Percentiles rank a stretch among this genome's conserved stretches.
These are phyloP conservation scores for Drosophila obscura DNA, from an alignment of 1,140 invertebrate species.

Conservation along the genomic window DNA sequence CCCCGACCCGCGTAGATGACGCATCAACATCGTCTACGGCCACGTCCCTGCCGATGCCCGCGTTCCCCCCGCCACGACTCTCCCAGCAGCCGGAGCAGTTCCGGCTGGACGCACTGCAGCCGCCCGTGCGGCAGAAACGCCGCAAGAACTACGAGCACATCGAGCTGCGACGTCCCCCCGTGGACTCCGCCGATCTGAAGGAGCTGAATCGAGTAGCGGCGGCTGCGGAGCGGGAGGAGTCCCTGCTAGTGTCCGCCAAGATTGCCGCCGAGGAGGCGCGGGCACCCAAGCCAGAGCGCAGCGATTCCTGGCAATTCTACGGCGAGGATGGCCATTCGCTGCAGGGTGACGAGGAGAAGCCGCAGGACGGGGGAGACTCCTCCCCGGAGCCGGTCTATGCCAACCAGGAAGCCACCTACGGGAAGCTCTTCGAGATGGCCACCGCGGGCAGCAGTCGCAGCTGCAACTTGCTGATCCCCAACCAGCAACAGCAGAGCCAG, in stretches of 20 bases:
- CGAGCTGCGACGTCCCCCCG: conserved; percentile 57
- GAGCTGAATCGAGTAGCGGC: conserved; percentile 60
- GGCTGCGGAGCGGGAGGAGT: conserved; percentile 59
- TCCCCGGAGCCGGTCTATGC: conserved; percentile 77
- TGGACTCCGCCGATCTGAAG: conserved; percentile 68
- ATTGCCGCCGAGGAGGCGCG: conserved; percentile 57
- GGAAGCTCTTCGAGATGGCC: conserved; percentile 78
- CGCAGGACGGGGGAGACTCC: conserved; percentile 11
- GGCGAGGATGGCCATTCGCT: conserved; percentile 38
- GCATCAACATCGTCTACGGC: conserved; percentile 31
- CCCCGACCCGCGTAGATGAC: conserved; percentile 9
- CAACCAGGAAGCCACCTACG: conserved; percentile 79
- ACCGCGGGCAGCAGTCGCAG: conserved; percentile 46
- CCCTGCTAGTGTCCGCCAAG: conserved; percentile 51
- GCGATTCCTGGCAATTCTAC: conserved; percentile 79
- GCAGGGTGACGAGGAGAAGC: not conserved
- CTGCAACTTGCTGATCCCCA: conserved; percentile 53
- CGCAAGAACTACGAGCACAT: conserved; percentile 80
- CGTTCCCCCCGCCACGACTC: conserved; percentile 67
- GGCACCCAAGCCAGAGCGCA: conserved; percentile 69
- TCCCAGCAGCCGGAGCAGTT: conserved; percentile 55
- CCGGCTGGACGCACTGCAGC: conserved; percentile 44
- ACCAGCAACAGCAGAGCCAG: conserved; percentile 1
- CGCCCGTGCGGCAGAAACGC: conserved; percentile 57
- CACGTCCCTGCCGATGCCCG: conserved; percentile 68